A percentile compares a stretch with the other conserved stretches of the same genome.
These are phyloP conservation scores for Listronotus oregonensis DNA, from an alignment of 1,140 invertebrate genomes.

Conservation along the genomic window DNA sequence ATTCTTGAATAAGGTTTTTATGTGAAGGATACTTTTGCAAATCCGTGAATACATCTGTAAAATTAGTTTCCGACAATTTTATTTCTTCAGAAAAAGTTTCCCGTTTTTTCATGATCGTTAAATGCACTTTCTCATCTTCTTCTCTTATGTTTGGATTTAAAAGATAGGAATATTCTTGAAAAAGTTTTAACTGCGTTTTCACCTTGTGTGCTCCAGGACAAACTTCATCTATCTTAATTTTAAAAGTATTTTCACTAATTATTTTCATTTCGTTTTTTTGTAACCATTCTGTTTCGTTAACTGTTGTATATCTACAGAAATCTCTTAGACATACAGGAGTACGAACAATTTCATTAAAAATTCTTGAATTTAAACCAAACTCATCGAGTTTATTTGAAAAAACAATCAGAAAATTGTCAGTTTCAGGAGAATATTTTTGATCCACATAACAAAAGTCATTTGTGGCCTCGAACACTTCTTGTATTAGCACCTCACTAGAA, in stretches of 20 bases:
- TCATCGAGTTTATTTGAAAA: conserved; percentile 40
- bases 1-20: conserved; percentile 20
- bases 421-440: conserved; percentile 36
- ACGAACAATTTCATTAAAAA: conserved; percentile 27
- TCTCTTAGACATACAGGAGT: conserved; percentile 44
- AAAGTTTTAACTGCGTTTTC: conserved; percentile 29
- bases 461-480: conserved; percentile 34
- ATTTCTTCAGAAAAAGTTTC: background rate
- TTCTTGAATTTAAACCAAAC: conserved; percentile 39
- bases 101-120: background rate
- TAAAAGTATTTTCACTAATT: conserved; percentile 13
- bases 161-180: conserved; percentile 38
- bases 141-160: conserved; percentile 21
- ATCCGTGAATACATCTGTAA: conserved; percentile 26
- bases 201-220: conserved; percentile 34
- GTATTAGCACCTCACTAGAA: conserved; percentile 27
- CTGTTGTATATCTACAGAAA: conserved; percentile 40
- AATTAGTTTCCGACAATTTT: conserved; percentile 12
- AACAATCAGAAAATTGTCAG: conserved; percentile 34
- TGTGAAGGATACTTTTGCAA: conserved; percentile 30
- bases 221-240: conserved; percentile 18
- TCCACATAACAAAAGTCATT: conserved; percentile 29
- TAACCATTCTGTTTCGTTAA: conserved; percentile 36
- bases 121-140: background rate
- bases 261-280: conserved; percentile 22